phyloP scores from a whole-genome alignment of 2,888 invertebrate genomes.

The Xiphydria camelus region DNA sequence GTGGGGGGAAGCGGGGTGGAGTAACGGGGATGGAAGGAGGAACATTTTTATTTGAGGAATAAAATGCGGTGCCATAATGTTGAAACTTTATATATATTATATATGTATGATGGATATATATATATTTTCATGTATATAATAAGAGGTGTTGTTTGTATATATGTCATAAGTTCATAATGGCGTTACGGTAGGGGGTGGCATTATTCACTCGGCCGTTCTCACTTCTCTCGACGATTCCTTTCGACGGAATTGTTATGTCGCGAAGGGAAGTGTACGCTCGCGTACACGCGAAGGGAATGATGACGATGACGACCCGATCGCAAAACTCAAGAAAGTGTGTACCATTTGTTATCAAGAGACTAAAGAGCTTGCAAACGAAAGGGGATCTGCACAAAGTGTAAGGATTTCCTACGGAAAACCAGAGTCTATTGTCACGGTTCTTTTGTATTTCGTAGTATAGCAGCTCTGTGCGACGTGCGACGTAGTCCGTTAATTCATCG shows the following conservation, averaged over 20 bases:
- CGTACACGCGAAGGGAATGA: background rate
- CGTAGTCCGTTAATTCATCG: slow-evolving; percentile 48
- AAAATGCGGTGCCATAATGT: slow-evolving; percentile 56
- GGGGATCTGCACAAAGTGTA: slow-evolving; percentile 19
- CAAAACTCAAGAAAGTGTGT: slow-evolving; percentile 1
- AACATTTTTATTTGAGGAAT: slow-evolving; percentile 22
- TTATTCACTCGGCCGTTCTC: background rate
- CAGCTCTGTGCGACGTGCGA: slow-evolving; percentile 49
- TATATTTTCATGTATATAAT: slow-evolving; percentile 54
- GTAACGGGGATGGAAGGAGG: background rate
- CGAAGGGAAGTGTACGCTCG: too few species aligned
- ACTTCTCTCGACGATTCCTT: background rate
- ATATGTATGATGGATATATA: slow-evolving; percentile 33
- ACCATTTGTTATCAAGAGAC: slow-evolving; percentile 1
- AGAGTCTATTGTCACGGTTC: slow-evolving; percentile 28
- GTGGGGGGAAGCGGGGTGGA: slow-evolving; percentile 7
- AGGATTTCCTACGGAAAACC: slow-evolving; percentile 21
- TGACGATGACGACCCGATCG: background rate
- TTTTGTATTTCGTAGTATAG: slow-evolving; percentile 48
- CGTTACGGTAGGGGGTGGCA: slow-evolving; percentile 28
- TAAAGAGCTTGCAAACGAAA: slow-evolving; percentile 20
- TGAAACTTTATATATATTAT: slow-evolving; percentile 51
- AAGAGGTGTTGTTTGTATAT: slow-evolving; percentile 58
- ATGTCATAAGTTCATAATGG: slow-evolving; percentile 48
- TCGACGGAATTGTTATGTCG: background rate